Base-by-base conservation (phyloP, 2,797 vertebrate genomes). In the Coccyzus lansbergi region DNA sequence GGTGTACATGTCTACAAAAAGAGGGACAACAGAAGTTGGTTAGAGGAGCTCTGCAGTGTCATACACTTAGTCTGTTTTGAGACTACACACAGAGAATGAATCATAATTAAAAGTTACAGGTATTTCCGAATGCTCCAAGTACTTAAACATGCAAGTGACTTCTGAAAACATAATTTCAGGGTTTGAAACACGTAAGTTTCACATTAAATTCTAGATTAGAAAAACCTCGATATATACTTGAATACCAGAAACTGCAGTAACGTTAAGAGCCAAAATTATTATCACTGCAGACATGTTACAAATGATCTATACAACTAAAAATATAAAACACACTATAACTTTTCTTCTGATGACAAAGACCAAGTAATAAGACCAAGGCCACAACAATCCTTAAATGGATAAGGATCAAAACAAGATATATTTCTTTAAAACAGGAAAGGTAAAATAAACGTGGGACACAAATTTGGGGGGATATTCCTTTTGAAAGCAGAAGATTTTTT, bases 1-100 rank as follows among this genome's bases (percentile, higher is more conserved):
- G 99, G 95, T 99, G 99, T 59, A 99, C 99, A 52, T 99, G 98
- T 89, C 99, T 99, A 87, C 7, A 88, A 94, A 59, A 69, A 96
- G 38, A 92, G 3, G 49, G 42, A 46, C 11, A 91, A 87, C 7
- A 65, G 20, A 81, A 72, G 71, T 4, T 28, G 22, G 12, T 65
- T 33, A 80, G 67, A 46, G 31, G 16, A 81, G n/a, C 7, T 77
- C 24, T 56, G 10, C 17, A 15, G 12, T 33, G 36, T 33, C 38
- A 49, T 3, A 1, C 1, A 36, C 18, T 42, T 17, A 16, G 19
- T 22, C 9, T 83, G 10, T 34, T 90, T 46, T 36, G 15, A 86
- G 12, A 93, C 59, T 16, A 79, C 3, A 56, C 17, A 31, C 15
- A 67, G 20, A 77, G 8, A 18, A 11, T 49, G n/a, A 90, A 80